Evolutionary conservation across 2,888 invertebrate species (phyloP).

Genomic region (Uropetala carovei): DNA sequence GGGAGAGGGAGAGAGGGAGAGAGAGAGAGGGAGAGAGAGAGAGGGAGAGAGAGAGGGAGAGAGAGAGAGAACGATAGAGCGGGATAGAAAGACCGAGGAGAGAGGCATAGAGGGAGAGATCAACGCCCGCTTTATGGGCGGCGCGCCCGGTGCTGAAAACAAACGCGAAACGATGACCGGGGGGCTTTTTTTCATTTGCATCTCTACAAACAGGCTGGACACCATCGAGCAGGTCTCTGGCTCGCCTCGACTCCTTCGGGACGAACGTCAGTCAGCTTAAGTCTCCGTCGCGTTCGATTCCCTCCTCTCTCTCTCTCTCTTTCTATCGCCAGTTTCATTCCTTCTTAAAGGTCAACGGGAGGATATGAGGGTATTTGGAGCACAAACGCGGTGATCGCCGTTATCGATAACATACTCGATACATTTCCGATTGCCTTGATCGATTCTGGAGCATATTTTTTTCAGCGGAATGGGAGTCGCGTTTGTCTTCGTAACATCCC

Average conservation of each 20-base stretch:
- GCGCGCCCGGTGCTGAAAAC: slow-evolving; percentile 62
- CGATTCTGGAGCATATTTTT: too few relatives aligned
- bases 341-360: slow-evolving; percentile 18
- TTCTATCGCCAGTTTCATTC: neutral
- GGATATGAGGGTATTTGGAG: slow-evolving; percentile 30
- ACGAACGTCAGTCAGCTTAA: slow-evolving; percentile 45
- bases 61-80: neutral
- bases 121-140: slow-evolving; percentile 59
- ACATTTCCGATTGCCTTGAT: neutral
- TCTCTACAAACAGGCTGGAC: slow-evolving; percentile 62
- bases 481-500: too few relatives aligned
- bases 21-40: neutral
- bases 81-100: neutral
- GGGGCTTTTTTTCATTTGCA: slow-evolving; percentile 63
- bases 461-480: too few relatives aligned
- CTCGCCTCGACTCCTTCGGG: neutral
- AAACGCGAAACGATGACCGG: slow-evolving; percentile 62
- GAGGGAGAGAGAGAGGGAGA: neutral
- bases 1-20: neutral
- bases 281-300: slow-evolving; percentile 32
- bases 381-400: neutral
- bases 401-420: neutral
- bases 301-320: neutral
- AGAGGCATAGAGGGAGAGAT: slow-evolving; percentile 3
- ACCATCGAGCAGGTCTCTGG: slow-evolving; percentile 45